Percentiles rank a stretch among this genome's conserved stretches.
Conservation (phyloP, 2,797 vertebrate genomes). For the Natrix natrix region DNA sequence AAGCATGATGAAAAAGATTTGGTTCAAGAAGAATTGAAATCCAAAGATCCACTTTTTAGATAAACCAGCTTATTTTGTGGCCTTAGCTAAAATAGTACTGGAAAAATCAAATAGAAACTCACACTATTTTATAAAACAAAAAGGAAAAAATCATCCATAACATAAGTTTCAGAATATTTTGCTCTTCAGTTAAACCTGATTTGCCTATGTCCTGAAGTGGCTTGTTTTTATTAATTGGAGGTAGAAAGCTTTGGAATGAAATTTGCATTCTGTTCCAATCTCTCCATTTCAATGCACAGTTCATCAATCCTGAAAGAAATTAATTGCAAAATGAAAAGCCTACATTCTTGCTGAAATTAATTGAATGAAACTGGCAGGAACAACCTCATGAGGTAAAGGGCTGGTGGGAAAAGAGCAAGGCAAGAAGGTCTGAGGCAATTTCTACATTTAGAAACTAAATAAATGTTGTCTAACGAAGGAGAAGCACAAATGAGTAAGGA, state of each 20-base stretch:
- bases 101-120: neutral
- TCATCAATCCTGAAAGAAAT: slow-evolving; percentile 52
- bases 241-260: slow-evolving; percentile 50
- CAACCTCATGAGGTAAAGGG: slow-evolving; percentile 36
- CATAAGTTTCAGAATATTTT: slow-evolving; percentile 9
- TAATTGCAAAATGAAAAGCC: slow-evolving; percentile 41
- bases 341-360: slow-evolving; percentile 49
- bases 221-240: slow-evolving; percentile 52
- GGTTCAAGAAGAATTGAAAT: slow-evolving; percentile 29
- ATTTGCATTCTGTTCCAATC: slow-evolving; percentile 50
- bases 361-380: slow-evolving; percentile 32
- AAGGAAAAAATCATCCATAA: neutral
- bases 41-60: neutral
- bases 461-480: slow-evolving; percentile 34
- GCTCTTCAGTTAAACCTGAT: slow-evolving; percentile 13
- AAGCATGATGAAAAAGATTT: neutral
- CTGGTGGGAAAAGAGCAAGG: slow-evolving; percentile 22
- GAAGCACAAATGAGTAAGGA: slow-evolving; percentile 22
- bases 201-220: slow-evolving; percentile 42
- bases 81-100: neutral
- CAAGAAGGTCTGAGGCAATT: neutral
- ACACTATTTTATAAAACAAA: neutral
- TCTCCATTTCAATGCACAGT: slow-evolving; percentile 46
- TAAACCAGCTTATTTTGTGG: neutral
- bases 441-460: slow-evolving; percentile 35